Base-by-base conservation (phyloP, 1,140 invertebrate genomes). In the Cephus cinctus region DNA sequence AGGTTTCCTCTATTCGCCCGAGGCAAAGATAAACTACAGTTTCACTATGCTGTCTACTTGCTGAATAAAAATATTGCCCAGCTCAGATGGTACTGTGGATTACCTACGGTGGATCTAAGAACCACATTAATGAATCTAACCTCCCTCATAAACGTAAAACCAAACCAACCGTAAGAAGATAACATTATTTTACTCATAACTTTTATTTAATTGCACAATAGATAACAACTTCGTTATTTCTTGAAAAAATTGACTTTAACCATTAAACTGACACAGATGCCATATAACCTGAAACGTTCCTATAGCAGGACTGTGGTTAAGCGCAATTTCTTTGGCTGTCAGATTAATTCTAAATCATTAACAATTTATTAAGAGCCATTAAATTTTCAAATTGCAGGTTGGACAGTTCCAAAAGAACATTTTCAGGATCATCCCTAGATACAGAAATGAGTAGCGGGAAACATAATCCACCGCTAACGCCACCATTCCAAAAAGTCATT, bases 11-110 rank as follows among this genome's bases (percentile, higher is more conserved):
- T 94, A 12, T 92, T 84, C 68, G 80, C 83, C 12, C 83, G 87
- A 68, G 85, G 87, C 18, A 88, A 86, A 69, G 85, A 85, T 61
- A 85, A 80, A 67, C 79, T 85, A 44, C 84, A 84, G 61, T 93
- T 87, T 74, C 83, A 85, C 57, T 92, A 93, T 74, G 91, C 84
- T 32, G 89, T 93, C 12, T 93, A 88, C 71, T 73, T 94, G 14
- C 69, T 94, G n/a, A 93, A 93, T 59, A 92, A 92, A 75, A 92
- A 93, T 70, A 89, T 94, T 52, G 87, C 88, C 35, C 90, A 93
- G 70, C 71, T 93, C 21, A 73, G 88, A 53, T 89, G 83, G 79
- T 83, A 85, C 49, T 86, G 84, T 59, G 85, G 83, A 4, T 75
- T 89, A 43, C 77, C 81, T 3, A 89, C 86, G 1, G 71, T 74